Evolutionary conservation across 2,113 vertebrate species (phyloP), one percentile per base, ranked within the genome.

Genomic region (Danio rerio): DNA sequence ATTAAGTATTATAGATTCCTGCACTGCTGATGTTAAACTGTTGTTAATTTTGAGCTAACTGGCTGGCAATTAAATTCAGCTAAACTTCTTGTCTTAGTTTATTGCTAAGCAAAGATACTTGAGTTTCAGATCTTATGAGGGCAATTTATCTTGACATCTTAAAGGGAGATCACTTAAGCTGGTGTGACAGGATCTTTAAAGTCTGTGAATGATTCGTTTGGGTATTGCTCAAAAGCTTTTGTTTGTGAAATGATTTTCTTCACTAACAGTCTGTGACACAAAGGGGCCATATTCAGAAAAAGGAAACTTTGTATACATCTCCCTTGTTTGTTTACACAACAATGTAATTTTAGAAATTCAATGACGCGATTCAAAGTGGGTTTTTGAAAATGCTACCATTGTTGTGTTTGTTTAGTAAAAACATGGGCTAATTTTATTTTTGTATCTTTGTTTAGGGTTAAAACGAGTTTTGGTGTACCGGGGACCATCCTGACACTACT

Each of bases 91-190:
- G 31, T 40, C 10, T 15, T 1, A 11, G n/a, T 55, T 18, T 62
- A 15, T 18, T 58, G 15, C 59, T 71, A 65, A 59, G 50, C 7
- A 53, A 9, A 43, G 45, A 66, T 10, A 69, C 45, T 16, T 61
- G 7, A 82, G 63, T 53, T 70, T 76, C 31, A 83, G 63, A 49
- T 80, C 50, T 63, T 49, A 31, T 7, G 47, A 61, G 77, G 77
- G 72, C 62, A 59, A 66, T 77, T 83, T 80, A 81, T 83, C 61
- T 83, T 83, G 81, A 71, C 21, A 71, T 45, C 49, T 50, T 81
- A 71, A 71, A 7, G 53, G 83, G n/a, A 68, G 55, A 52, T 70
- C 31, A 47, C 18, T 52, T 49, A 86, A 50, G 53, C 61, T 58
- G 58, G 70, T 76, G 61, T 80, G 71, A 62, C 43, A 50, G 20